Conservation (phyloP, 1,140 invertebrate species). For the Trissolcus basalis region DNA sequence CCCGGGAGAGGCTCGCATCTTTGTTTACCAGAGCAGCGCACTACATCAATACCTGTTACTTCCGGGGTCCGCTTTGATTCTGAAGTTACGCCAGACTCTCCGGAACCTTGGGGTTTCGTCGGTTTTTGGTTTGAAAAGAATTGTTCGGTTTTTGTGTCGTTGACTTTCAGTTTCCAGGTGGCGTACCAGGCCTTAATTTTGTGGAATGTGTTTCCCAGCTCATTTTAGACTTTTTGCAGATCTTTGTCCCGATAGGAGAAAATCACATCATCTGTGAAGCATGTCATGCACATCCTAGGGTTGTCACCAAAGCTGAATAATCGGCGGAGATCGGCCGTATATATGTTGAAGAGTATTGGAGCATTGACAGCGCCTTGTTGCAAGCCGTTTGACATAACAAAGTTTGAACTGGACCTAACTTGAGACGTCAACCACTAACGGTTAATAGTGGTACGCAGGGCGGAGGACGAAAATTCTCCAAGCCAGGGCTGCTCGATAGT, state of each 20-base stretch:
- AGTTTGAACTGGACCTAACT: no score
- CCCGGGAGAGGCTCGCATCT: no score
- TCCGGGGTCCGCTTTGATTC: not conserved
- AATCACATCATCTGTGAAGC: constrained; percentile 44
- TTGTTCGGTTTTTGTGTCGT: constrained; percentile 51
- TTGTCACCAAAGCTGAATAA: not conserved
- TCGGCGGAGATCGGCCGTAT: not conserved
- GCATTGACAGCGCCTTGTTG: constrained; percentile 45
- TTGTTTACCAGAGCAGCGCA: no score
- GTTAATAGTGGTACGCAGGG: no score
- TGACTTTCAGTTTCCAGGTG: constrained; percentile 48
- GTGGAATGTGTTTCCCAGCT: constrained; percentile 6
- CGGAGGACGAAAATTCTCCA: no score
- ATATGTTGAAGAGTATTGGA: not conserved
- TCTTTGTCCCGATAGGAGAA: constrained; percentile 9
- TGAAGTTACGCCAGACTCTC: no score
- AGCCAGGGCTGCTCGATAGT: no score
- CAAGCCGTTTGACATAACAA: no score
- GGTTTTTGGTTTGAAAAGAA: constrained; percentile 42
- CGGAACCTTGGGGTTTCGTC: no score
- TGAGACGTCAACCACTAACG: no score
- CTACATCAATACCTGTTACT: not conserved
- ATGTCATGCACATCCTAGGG: not conserved
- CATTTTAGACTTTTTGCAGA: not conserved
- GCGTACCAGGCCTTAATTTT: constrained; percentile 18